These are phyloP conservation scores for Phymatocera aterrima DNA, from an alignment of 2,888 invertebrate species.

Conservation along the genomic window DNA sequence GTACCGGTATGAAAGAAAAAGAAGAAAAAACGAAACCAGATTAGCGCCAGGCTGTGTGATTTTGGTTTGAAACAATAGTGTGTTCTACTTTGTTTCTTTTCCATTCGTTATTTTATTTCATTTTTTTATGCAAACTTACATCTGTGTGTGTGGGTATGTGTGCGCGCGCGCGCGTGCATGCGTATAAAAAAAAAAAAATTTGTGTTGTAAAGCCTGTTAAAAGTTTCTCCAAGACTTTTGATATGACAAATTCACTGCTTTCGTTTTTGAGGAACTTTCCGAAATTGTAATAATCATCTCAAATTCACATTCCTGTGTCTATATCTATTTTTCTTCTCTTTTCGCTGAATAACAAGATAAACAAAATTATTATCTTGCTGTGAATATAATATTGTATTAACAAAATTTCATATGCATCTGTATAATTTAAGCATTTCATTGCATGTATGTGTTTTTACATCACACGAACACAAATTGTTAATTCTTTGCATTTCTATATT, in stretches of 20 bases:
- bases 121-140: background rate
- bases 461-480: background rate
- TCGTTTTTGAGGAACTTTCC: background rate
- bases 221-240: background rate
- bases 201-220: background rate
- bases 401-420: slow-evolving; percentile 14
- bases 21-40: background rate
- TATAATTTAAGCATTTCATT: slow-evolving; percentile 26
- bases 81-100: background rate
- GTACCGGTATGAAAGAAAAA: background rate
- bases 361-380: background rate
- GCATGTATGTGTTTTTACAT: background rate
- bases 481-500: background rate
- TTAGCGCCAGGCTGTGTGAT: slow-evolving; percentile 4
- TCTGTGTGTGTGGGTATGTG: no score
- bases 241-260: background rate
- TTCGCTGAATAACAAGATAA: background rate
- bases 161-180: no score
- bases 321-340: background rate
- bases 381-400: slow-evolving; percentile 16
- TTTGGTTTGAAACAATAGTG: background rate
- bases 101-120: background rate
- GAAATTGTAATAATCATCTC: background rate
- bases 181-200: background rate
- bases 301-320: slow-evolving; percentile 2